A percentile compares a stretch with the other conserved stretches of the same genome.
These are phyloP conservation scores for Alces alces DNA, from an alignment of 2,113 vertebrate species.

Conservation along the genomic window DNA sequence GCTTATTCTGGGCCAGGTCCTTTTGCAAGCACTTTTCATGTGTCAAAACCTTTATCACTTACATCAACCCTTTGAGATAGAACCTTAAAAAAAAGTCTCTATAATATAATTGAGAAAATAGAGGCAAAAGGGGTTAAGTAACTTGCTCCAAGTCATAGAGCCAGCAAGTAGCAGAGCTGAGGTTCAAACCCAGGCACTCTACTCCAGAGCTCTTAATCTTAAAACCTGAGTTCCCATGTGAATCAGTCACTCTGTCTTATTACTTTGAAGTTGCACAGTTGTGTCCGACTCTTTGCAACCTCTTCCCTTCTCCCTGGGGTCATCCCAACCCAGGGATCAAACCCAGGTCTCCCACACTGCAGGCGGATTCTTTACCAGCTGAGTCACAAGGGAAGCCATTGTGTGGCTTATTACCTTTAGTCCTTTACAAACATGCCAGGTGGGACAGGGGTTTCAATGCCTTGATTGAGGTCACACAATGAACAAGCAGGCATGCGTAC, in stretches of 20 bases:
- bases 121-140: neutral
- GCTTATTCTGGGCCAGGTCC: neutral
- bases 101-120: neutral
- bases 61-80: neutral
- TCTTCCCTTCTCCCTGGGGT: neutral
- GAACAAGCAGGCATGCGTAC: accelerated
- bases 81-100: neutral
- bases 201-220: neutral
- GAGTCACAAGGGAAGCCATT: neutral
- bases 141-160: neutral
- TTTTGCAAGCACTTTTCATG: neutral
- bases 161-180: neutral
- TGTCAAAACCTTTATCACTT: neutral
- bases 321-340: neutral
- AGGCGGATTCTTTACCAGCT: neutral
- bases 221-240: neutral
- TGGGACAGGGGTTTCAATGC: neutral
- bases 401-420: neutral
- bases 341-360: neutral
- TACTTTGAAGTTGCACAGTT: neutral
- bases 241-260: neutral
- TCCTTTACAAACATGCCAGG: neutral
- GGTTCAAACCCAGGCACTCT: neutral
- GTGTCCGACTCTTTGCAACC: neutral
- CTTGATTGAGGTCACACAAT: neutral